Base-by-base conservation (phyloP, 2,797 vertebrate species). In the Sphenodon punctatus region DNA sequence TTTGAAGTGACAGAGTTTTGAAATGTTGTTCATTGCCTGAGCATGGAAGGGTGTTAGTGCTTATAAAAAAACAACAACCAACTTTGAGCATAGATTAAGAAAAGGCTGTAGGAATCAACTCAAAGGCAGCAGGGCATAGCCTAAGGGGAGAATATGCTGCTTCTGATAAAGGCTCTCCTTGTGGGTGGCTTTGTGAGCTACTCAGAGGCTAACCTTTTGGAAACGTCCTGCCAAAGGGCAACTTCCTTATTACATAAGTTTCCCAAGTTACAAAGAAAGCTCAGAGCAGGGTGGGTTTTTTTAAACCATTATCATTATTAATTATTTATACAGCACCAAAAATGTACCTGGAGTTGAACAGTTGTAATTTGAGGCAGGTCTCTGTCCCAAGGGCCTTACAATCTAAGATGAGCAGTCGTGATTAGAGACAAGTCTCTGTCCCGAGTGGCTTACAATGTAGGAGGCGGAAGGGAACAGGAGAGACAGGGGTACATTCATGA, bases 231-330 rank as follows among this genome's bases (percentile, higher is more conserved):
- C 49, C 72, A 80, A 88, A 72, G 1, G 74, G 20, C 0, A 0
- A 78, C 39, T 59, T 45, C 36, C 38, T 65, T 80, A 75, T n/a
- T 86, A 88, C 80, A 88, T 63, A 82, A 87, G 72, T 6, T 77
- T 16, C 42, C 85, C 60, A 64, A 80, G 80, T 75, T 32, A 75
- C 65, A 85, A 79, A 16, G 17, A 81, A 78, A 30, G n/a, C n/a
- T n/a, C n/a, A n/a, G n/a, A n/a, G n/a, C n/a, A n/a, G n/a, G n/a
- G n/a, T n/a, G n/a, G n/a, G n/a, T n/a, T n/a, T n/a, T n/a, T n/a
- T n/a, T n/a, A n/a, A n/a, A n/a, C n/a, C n/a, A n/a, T n/a, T n/a
- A n/a, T n/a, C n/a, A n/a, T n/a, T n/a, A n/a, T n/a, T n/a, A n/a
- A n/a, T n/a, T n/a, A n/a, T n/a, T n/a, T n/a, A n/a, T n/a, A n/a